Base-by-base conservation (phyloP, 1,140 invertebrate genomes). In the Procambarus clarkii region DNA sequence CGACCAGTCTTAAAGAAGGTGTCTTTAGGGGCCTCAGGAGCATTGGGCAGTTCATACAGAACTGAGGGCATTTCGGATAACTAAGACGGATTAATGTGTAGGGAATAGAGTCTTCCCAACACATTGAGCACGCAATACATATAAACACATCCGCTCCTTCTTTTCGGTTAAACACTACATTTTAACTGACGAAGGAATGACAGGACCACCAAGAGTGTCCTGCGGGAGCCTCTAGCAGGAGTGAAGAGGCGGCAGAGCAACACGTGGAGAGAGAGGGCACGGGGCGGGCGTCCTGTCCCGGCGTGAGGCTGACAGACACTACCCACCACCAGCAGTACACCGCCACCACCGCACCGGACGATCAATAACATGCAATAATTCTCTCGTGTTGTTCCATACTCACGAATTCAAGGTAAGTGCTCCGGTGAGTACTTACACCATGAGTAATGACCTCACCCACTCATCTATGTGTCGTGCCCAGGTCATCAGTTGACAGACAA, bases 341-440 rank as follows among this genome's bases (percentile, higher is more conserved):
- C 50, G 50, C 50, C 50, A 54, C 50, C 54, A 34, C 21, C 45
- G n/a, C 69, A 24, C 46, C n/a, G 15, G 71, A 46, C 77, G 76
- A 87, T 87, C 85, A 87, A 87, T 87, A 87, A 21, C 34, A 44
- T 86, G 34, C 84, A 24, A 86, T 86, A 86, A 86, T 11, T 60
- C 85, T 78, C 85, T 74, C 85, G 34, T 79, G 76, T 60, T 87
- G 85, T 50, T 87, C 50, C 2, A 44, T 34, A 48, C 64, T 69
- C 74, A 79, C n/a, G 76, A 1, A 24, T 45, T 58, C 54, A 54
- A 58, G 69, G 69, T 74, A 74, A 74, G 69, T 74, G 69, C n/a
- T 34, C 69, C n/a, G 0, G 48, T 50, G 50, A 82, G 80, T 50
- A 50, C 54, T 46, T 24, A 8, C 78, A 21, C 13, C 18, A 9